phyloP scores from a whole-genome alignment of 2,888 invertebrate species.

The Pyrrhosoma nymphula region DNA sequence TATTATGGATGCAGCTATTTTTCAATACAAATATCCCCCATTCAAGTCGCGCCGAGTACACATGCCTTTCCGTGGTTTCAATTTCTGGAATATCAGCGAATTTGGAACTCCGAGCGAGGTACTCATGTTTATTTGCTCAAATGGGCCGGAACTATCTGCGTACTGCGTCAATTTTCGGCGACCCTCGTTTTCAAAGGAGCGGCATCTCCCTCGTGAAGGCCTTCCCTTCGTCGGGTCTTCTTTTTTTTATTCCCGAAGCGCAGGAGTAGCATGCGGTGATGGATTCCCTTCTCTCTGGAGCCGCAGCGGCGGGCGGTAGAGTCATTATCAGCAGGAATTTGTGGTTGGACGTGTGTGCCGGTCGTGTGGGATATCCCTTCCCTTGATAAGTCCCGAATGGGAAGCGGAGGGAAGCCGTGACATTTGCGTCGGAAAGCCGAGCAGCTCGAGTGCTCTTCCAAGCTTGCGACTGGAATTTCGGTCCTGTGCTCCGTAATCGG shows the following conservation, averaged over 20 bases:
- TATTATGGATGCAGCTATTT: no score
- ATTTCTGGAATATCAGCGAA: no score
- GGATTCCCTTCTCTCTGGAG: neutral
- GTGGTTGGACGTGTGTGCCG: neutral
- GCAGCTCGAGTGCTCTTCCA: neutral
- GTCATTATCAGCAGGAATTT: conserved; percentile 6
- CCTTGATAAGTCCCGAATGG: neutral
- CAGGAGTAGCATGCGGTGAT: neutral
- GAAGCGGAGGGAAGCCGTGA: neutral
- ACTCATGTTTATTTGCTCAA: no score
- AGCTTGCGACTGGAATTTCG: neutral
- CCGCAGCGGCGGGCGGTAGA: neutral
- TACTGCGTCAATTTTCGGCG: neutral
- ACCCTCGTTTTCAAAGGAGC: neutral
- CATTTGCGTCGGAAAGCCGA: neutral
- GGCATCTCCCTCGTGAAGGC: neutral
- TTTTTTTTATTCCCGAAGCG: neutral
- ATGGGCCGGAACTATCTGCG: no score
- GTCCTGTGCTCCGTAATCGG: neutral
- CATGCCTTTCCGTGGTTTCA: no score
- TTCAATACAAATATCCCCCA: no score
- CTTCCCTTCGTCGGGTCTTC: neutral
- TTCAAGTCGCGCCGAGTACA: no score
- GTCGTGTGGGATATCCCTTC: neutral
- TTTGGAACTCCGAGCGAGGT: no score